Base-by-base conservation (phyloP, 1,140 invertebrate genomes). In the Nixonia krombeini region DNA sequence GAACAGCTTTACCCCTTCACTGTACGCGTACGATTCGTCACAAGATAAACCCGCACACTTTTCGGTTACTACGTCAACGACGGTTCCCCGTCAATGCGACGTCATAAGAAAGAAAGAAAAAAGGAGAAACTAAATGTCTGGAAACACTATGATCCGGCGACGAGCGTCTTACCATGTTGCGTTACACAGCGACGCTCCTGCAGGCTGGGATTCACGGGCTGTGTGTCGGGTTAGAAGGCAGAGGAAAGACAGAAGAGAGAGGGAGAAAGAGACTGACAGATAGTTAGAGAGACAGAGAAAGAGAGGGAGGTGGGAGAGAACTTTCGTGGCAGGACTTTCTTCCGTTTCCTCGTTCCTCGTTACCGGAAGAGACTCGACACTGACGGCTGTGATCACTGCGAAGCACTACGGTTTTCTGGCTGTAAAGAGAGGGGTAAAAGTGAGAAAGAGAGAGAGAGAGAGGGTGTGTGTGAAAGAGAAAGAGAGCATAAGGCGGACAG, bases 321-420 rank as follows among this genome's bases (percentile, higher is more conserved):
- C 28, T 31, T 31, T 31, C 33, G 33, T 10, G 13, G 31, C 10
- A 18, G 45, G 16, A 35, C 23, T 12, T 16, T 35, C 33, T 35
- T 35, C 33, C 13, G 28, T 33, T 51, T 17, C 23, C 2, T 45
- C 46, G 47, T 33, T 46, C 49, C 31, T 40, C 38, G 47, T 61
- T 63, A 65, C 57, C 61, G 55, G 41, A 64, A 55, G 53, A 50
- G 61, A 67, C 33, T 65, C 52, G 41, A 49, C 53, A 62, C 59
- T 76, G 78, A 76, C 75, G 74, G 76, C 74, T 71, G 68, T 72
- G 73, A 80, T 76, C 77, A 80, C 78, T 75, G 73, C 37, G 74
- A 79, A 80, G 65, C 68, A 75, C 76, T 57, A 72, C 44, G 66
- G 47, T 62, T 68, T 66, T 72, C 64, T 33, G 25, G 58, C 26